Percentiles rank a stretch among this genome's conserved stretches.
Evolutionary conservation across 2,113 vertebrate genomes (phyloP).

Genomic region (Gadus macrocephalus): DNA sequence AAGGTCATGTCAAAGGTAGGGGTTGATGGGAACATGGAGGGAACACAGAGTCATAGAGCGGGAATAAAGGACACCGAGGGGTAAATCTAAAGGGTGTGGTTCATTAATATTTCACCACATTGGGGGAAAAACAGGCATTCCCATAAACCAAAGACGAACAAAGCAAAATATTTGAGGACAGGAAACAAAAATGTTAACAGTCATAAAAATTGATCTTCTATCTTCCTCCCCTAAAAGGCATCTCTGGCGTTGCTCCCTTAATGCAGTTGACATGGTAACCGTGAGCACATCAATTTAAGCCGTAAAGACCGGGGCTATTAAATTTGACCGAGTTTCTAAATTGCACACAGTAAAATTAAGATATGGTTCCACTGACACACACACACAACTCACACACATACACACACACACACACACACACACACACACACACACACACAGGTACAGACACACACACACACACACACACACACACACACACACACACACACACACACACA

Average conservation of each 20-base stretch:
- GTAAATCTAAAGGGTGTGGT: no score
- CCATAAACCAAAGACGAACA: background rate
- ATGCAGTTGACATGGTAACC: constrained; percentile 10
- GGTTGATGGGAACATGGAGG: background rate
- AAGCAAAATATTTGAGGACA: background rate
- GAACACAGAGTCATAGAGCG: no score
- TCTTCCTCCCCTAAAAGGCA: background rate
- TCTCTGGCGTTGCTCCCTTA: constrained; percentile 8
- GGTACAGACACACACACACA: no score
- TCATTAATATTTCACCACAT: no score
- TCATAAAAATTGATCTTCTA: background rate
- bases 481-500: no score
- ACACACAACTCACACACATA: background rate
- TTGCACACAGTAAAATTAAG: background rate
- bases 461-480: no score
- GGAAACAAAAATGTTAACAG: background rate
- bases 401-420: background rate
- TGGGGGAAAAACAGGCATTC: background rate
- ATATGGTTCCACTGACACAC: background rate
- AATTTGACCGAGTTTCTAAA: constrained; percentile 16
- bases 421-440: no score
- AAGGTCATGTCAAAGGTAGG: no score
- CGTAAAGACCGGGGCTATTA: constrained; percentile 10
- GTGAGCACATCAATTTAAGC: constrained; percentile 15
- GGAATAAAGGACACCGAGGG: background rate